Conservation (phyloP, 2,113 vertebrate species). For the Ciconia stormi region DNA sequence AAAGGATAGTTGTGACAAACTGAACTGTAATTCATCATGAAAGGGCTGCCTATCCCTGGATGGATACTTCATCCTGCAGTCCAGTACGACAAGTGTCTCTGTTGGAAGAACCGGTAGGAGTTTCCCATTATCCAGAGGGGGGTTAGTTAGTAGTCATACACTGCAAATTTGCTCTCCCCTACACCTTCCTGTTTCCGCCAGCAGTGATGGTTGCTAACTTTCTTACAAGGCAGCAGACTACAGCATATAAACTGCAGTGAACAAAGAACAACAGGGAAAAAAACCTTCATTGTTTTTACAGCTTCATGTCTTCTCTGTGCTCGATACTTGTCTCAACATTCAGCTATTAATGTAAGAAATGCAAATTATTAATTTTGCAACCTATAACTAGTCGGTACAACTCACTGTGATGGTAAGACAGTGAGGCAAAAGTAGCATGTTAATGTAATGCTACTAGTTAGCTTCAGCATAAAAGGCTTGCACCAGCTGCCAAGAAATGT, state of each 20-base stretch:
- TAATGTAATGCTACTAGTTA: neutral
- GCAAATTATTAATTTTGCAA: neutral
- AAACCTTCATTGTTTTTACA: neutral
- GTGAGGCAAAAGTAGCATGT: neutral
- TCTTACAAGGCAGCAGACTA: neutral
- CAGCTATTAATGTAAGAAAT: neutral
- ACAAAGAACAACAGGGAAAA: neutral
- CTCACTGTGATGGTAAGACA: no score
- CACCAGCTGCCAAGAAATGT: no score
- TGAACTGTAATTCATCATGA: neutral
- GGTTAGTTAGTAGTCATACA: neutral
- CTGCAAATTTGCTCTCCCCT: neutral
- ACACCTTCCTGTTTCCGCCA: neutral
- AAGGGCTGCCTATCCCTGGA: neutral
- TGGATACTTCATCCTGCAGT: neutral
- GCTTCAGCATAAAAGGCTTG: neutral
- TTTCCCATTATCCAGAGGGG: accelerated
- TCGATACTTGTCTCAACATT: neutral
- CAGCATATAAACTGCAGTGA: accelerated
- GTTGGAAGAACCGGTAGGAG: neutral
- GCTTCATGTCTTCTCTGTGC: neutral
- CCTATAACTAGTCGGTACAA: neutral
- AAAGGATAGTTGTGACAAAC: neutral
- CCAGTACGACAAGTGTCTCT: accelerated
- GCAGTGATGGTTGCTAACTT: neutral